Evolutionary conservation across 2,113 vertebrate genomes (phyloP).

Genomic region (Empidonax alnorum): DNA sequence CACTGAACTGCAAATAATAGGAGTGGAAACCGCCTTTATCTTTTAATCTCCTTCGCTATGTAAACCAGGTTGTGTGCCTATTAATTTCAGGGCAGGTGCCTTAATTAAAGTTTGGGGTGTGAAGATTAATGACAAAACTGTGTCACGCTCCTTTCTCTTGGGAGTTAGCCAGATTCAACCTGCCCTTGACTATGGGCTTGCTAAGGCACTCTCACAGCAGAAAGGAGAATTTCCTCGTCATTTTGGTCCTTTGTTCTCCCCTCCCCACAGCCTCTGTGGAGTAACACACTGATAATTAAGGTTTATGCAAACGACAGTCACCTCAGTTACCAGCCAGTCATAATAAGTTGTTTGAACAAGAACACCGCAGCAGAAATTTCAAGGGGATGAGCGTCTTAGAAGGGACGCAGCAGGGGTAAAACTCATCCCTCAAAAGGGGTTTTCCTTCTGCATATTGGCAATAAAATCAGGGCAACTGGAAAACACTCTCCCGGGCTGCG

Average conservation of each 20-base stretch:
- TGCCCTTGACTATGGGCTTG: neutral
- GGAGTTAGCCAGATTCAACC: neutral
- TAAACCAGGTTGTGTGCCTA: constrained; percentile 45
- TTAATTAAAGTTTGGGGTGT: constrained; percentile 56
- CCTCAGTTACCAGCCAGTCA: neutral
- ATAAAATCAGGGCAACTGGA: neutral
- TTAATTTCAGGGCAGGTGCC: constrained; percentile 39
- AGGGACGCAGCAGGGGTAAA: fast-evolving
- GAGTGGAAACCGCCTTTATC: neutral
- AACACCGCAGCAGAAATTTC: neutral
- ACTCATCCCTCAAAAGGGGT: neutral
- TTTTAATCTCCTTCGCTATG: constrained; percentile 39
- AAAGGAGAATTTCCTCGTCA: neutral
- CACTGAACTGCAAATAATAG: neutral
- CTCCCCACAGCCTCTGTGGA: neutral
- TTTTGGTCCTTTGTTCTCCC: constrained; percentile 34
- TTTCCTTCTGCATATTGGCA: neutral
- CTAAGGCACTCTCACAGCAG: neutral
- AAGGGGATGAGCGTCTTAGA: neutral
- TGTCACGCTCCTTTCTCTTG: neutral
- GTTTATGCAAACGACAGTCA: neutral
- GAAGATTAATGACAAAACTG: constrained; percentile 18
- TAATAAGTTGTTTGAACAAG: constrained; percentile 8
- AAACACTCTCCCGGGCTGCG: fast-evolving
- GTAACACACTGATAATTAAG: constrained; percentile 11